Evolutionary conservation across 2,888 invertebrate genomes (phyloP), one percentile per base, ranked within the genome.

Genomic region (Dione vanillae): DNA sequence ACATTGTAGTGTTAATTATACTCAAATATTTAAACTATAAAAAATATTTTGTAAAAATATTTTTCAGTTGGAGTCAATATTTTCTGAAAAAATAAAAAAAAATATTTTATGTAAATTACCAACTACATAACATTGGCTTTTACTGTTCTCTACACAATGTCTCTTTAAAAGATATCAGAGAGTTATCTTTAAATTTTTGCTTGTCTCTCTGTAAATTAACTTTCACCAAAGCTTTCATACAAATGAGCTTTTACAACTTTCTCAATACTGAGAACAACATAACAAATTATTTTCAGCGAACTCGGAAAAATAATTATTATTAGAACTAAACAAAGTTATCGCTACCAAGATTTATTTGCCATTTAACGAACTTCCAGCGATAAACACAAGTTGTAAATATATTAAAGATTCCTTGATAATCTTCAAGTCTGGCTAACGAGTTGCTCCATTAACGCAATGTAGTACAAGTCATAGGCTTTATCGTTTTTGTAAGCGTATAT

Each of bases 401-500:
- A 86, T 88, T 86, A 85, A 83, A 84, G 87, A 89, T 88, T 84
- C 81, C 80, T 80, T 79, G 90, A 89, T 90, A 89, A 90, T 89
- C 89, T 89, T 87, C 84, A 81, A 82, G 83, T 83, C 81, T 76
- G 80, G 86, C 85, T 90, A 90, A 90, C 89, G 90, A 90, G 85
- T 85, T 78, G 74, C 79, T 82, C 88, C 89, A 90, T 90, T 90
- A 90, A 86, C 83, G 78, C 64, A 76, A 12, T 65, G 47, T 75
- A 81, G 84, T 72, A 9, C 78, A 86, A 87, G 82, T 72, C 58
- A 76, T 19, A 45, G 77, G 78, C 74, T 62, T 61, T 40, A 35
- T 35, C 54, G 5, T 2, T 54, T 54, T 35, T 35, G n/a, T 54
- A 54, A n/a, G 5, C 0, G 0, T 9, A 35, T 1, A 6, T 14